These are phyloP conservation scores for Pammene aurita DNA, from an alignment of 2,888 invertebrate species.

Conservation along the genomic window DNA sequence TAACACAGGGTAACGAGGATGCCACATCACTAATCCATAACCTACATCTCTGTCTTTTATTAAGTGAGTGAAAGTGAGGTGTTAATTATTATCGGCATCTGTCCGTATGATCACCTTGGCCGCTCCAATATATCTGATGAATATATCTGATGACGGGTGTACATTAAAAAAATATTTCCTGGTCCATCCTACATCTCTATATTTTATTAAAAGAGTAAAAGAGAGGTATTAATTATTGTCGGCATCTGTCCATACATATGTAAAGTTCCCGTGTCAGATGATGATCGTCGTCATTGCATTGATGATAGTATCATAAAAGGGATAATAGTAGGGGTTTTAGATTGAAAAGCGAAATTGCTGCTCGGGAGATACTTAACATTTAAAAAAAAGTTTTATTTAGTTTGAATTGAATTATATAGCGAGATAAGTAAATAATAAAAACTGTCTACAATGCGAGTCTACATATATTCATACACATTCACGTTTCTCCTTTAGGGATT, in stretches of 20 bases:
- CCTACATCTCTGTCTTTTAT: no score
- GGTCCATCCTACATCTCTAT: conserved; percentile 1
- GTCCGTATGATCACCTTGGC: no score
- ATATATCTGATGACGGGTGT: no score
- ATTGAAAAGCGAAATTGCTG: conserved; percentile 16
- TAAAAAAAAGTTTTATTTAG: conserved; percentile 13
- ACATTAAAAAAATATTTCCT: no score
- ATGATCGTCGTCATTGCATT: conserved; percentile 3
- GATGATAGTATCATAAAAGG: conserved; percentile 16
- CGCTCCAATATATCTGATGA: no score
- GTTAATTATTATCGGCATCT: no score
- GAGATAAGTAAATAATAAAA: not conserved
- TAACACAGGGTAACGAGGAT: no score
- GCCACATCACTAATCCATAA: no score
- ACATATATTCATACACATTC: not conserved
- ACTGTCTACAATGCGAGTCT: no score
- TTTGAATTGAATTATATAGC: not conserved
- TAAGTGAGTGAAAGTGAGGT: no score
- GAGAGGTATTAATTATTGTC: conserved; percentile 19
- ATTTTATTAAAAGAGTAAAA: not conserved
- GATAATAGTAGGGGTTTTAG: not conserved
- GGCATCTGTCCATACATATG: not conserved
- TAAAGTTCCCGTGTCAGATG: conserved; percentile 3
- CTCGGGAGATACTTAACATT: conserved; percentile 1
- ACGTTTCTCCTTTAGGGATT: not conserved